Evolutionary conservation across 2,888 invertebrate genomes (phyloP).

Genomic region (Lacanobia wlatinum): DNA sequence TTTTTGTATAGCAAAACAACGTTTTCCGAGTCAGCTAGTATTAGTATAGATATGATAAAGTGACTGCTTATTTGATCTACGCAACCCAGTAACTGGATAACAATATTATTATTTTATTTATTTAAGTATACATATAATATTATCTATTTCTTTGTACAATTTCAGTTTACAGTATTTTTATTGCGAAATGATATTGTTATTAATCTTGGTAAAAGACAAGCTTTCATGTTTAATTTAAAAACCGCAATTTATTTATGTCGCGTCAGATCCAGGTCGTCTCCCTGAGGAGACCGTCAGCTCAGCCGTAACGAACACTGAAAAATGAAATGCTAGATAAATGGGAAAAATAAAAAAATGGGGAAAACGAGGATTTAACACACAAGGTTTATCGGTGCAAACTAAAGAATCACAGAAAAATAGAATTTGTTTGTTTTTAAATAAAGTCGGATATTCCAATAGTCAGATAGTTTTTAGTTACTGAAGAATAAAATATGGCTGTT

Average conservation of each 20-base stretch:
- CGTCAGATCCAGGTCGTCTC: slow-evolving; percentile 33
- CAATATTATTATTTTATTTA: too few relatives aligned
- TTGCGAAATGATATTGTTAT: neutral
- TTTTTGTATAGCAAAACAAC: too few relatives aligned
- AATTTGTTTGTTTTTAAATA: too few relatives aligned
- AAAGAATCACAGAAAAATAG: too few relatives aligned
- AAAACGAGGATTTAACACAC: neutral
- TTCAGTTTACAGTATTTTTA: neutral
- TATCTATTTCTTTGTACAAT: neutral
- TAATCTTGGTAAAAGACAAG: slow-evolving; percentile 21
- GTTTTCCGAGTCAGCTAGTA: too few relatives aligned
- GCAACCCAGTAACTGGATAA: neutral
- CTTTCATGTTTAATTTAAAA: slow-evolving; percentile 25
- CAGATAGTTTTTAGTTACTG: too few relatives aligned
- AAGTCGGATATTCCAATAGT: too few relatives aligned
- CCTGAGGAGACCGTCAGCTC: slow-evolving; percentile 17
- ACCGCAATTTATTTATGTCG: slow-evolving; percentile 31
- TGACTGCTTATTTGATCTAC: neutral
- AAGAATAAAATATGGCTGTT: too few relatives aligned
- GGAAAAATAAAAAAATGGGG: neutral
- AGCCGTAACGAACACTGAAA: slow-evolving; percentile 21
- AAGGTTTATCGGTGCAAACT: too few relatives aligned
- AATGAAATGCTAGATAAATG: slow-evolving; percentile 26
- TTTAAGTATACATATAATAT: too few relatives aligned
- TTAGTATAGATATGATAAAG: too few relatives aligned